Conservation (phyloP, 2,797 vertebrate species). For the Loriculus beryllinus region DNA sequence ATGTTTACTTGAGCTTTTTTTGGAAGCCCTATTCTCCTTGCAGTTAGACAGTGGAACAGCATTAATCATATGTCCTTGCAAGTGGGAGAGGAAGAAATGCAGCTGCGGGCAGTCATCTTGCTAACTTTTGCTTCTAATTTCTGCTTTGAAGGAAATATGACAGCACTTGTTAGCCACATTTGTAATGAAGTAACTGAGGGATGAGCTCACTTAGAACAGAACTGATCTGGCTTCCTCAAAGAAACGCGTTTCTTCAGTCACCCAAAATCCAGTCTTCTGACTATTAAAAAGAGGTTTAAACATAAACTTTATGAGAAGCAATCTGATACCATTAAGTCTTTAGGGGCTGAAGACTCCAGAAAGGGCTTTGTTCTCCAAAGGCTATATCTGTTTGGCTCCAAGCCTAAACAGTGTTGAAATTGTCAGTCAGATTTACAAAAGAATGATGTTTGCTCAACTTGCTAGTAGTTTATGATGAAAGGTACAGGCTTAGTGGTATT, state of each 20-base stretch:
- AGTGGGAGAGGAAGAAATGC: not conserved
- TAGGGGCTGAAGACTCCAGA: not conserved
- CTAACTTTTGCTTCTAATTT: not conserved
- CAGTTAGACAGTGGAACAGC: not conserved
- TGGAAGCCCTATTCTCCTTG: not conserved
- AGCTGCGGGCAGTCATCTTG: not conserved
- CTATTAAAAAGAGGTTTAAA: not conserved
- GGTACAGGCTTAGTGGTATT: not conserved
- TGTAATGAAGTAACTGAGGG: not conserved
- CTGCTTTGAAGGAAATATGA: not conserved
- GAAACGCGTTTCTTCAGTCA: rapidly evolving
- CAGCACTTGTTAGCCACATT: not conserved
- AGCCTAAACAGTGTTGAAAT: not conserved
- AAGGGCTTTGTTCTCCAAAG: not conserved
- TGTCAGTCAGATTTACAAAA: not conserved
- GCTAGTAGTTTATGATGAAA: not conserved
- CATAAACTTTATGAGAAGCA: not conserved
- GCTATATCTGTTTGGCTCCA: not conserved
- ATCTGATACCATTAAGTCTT: not conserved
- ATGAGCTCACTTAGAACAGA: not conserved
- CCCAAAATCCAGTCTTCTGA: not conserved
- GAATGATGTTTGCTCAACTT: not conserved
- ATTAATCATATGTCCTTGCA: not conserved
- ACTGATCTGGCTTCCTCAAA: not conserved
- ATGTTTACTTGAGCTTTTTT: not conserved